These are phyloP conservation scores for Lutjanus campechanus DNA, from an alignment of 2,797 vertebrate species.

Conservation along the genomic window DNA sequence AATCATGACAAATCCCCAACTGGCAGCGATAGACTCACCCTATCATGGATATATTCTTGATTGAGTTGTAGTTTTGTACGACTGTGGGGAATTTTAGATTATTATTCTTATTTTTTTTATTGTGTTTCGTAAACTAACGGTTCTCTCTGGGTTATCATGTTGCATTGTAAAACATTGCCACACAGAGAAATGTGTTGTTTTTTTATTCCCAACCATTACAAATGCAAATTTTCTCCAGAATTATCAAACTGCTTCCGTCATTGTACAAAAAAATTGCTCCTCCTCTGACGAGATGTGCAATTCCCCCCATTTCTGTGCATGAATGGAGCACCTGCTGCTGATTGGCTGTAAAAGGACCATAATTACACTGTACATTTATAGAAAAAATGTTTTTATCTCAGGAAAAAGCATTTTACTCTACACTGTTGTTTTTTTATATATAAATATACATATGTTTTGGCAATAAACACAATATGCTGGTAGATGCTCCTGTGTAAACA, in stretches of 20 bases:
- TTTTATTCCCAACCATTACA: not conserved
- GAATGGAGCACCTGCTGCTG: conserved; percentile 2
- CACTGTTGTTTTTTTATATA: not conserved
- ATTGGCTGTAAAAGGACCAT: conserved; percentile 26
- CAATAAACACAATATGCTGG: conserved; percentile 61
- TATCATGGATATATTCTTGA: no score
- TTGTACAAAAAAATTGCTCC: no score
- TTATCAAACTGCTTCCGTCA: not conserved
- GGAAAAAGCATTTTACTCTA: conserved; percentile 33
- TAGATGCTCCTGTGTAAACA: not conserved
- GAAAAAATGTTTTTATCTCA: conserved; percentile 47
- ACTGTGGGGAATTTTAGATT: conserved; percentile 15
- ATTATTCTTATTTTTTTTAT: not conserved
- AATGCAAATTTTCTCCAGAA: not conserved
- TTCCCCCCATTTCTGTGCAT: not conserved
- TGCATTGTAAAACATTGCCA: not conserved
- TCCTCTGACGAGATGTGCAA: not conserved
- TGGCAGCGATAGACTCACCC: no score
- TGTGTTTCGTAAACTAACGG: not conserved
- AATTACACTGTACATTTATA: conserved; percentile 17
- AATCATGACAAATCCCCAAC: no score
- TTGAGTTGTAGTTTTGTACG: not conserved
- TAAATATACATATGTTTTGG: conserved; percentile 22
- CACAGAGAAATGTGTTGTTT: not conserved
- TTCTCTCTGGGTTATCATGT: not conserved